Evolutionary conservation across 2,888 invertebrate species (phyloP), one percentile per base, ranked within the genome.

Genomic region (Pandemis heparana): DNA sequence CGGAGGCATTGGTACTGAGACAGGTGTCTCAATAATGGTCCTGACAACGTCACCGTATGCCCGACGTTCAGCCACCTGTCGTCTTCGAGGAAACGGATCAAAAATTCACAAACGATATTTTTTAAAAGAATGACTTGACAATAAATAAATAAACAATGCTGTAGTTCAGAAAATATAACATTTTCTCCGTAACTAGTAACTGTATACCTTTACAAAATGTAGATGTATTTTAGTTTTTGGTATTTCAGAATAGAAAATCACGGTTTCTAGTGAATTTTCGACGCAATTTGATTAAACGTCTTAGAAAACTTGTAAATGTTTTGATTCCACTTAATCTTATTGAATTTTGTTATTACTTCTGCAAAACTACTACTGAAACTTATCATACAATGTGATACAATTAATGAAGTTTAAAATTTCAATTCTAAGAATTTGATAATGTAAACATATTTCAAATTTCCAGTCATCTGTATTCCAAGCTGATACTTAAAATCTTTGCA

Each of bases 401-500:
- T 53, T 53, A 1, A 53, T 10, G 5, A n/a, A 53, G 16, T 56
- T 23, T 12, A 23, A 56, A 23, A 12, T 23, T 56, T 23, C 8
- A 23, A 56, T 56, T 56, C 23, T 12, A 12, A 56, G 56, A 56
- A 5, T 12, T 12, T 18, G 4, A 12, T 8, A 56, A 56, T 56
- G 7, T n/a, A 39, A 60, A 38, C 12, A 59, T 16, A 14, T 53
- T 64, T 64, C 32, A 18, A 65, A 70, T 59, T 38, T 39, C 4
- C 10, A 23, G 8, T 48, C 4, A 32, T 59, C 41, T 32, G 10
- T 41, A 51, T 48, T 59, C 48, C 12, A n/a, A 43, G 39, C 18
- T 64, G 43, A 38, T 56, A 18, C 18, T 12, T 38, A 60, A 23
- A 41, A 32, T 66, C 39, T 66, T 71, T 38, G 60, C 61, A 65